phyloP scores from a whole-genome alignment of 2,797 vertebrate species.

The Enteromius anoplus region DNA sequence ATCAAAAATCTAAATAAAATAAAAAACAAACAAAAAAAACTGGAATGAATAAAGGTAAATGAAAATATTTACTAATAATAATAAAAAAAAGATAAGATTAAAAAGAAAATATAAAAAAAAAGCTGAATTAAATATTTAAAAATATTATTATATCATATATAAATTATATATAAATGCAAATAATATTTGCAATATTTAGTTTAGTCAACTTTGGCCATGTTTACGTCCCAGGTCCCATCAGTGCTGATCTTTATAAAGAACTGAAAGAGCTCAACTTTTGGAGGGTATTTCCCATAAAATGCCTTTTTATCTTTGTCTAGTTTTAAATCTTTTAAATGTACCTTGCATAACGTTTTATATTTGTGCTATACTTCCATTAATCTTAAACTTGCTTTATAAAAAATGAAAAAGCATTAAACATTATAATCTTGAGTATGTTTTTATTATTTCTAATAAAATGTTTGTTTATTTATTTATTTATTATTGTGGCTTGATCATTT shows the following conservation, averaged over 20 bases:
- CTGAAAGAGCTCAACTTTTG: neutral
- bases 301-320: neutral
- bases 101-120: neutral
- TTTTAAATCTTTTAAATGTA: neutral
- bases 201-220: neutral
- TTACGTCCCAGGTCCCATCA: neutral
- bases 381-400: neutral
- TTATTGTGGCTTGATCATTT: neutral
- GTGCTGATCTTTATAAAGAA: neutral
- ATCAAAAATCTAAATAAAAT: neutral
- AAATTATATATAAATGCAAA: neutral
- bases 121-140: neutral
- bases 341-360: neutral
- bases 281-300: neutral
- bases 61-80: neutral
- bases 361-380: neutral
- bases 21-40: neutral
- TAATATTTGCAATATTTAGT: neutral
- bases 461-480: neutral
- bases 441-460: too few species aligned
- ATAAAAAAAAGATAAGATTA: neutral
- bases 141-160: neutral
- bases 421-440: neutral
- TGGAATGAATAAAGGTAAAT: neutral
- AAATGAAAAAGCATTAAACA: neutral